Percentiles rank a stretch among this genome's conserved stretches.
Conservation (phyloP, 2,888 invertebrate genomes). For the Capitulum mitella region DNA sequence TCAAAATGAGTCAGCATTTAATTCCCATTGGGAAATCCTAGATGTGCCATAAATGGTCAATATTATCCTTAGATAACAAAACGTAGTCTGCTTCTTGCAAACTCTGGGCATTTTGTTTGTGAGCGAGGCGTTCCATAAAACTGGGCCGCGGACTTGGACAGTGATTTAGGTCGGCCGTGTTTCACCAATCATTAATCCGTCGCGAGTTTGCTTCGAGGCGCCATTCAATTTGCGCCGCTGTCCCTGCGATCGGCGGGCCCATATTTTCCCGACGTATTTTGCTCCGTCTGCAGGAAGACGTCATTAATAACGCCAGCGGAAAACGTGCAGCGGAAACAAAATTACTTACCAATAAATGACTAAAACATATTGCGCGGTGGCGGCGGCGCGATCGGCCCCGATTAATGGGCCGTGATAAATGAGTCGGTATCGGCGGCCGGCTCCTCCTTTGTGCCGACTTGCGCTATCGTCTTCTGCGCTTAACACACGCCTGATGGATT, state of each 20-base stretch:
- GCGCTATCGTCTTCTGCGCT: conserved; percentile 5
- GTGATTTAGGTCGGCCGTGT: not conserved
- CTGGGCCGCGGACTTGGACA: not conserved
- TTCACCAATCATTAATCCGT: not conserved
- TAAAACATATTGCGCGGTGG: not conserved
- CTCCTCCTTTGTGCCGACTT: not conserved
- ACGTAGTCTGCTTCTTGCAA: too few species aligned
- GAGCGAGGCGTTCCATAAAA: too few species aligned
- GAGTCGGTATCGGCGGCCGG: not conserved
- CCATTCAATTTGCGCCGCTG: conserved; percentile 3
- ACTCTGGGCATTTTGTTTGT: too few species aligned
- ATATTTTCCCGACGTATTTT: not conserved
- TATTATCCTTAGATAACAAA: too few species aligned
- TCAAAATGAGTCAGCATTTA: too few species aligned
- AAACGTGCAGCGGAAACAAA: conserved; percentile 21
- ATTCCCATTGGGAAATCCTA: too few species aligned
- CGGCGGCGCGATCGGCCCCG: not conserved
- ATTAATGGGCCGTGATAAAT: conserved; percentile 3
- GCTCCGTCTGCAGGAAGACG: not conserved
- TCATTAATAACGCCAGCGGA: not conserved
- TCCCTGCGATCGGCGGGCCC: not conserved
- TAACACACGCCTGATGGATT: conserved; percentile 7
- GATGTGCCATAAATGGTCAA: too few species aligned
- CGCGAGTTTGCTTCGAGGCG: too few species aligned
- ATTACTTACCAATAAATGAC: conserved; percentile 8